A percentile compares a stretch with the other conserved stretches of the same genome.
phyloP scores from a whole-genome alignment of 2,888 invertebrate species.

The Phasia obesa region DNA sequence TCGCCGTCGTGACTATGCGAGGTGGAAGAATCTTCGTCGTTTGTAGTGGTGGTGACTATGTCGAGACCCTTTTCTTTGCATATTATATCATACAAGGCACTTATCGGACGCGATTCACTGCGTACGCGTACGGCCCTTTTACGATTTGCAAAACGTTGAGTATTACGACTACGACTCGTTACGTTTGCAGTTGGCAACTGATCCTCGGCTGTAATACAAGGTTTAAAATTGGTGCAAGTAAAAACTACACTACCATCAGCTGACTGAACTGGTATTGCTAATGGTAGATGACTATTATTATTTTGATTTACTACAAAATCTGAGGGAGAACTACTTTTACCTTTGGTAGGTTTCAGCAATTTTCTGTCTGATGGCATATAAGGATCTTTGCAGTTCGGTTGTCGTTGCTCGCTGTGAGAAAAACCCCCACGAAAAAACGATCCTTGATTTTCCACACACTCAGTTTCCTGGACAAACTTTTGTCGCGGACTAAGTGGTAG shows the following conservation, averaged over 20 bases:
- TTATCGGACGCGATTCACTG: conserved; percentile 82
- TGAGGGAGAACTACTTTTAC: conserved; percentile 73
- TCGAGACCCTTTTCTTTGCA: conserved; percentile 82
- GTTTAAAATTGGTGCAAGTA: conserved; percentile 70
- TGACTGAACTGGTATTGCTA: conserved; percentile 37
- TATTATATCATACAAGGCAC: conserved; percentile 82
- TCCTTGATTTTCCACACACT: conserved; percentile 15
- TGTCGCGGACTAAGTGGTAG: conserved; percentile 73
- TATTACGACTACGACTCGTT: conserved; percentile 75
- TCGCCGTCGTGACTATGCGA: conserved; percentile 63
- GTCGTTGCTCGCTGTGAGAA: conserved; percentile 62
- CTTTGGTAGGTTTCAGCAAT: conserved; percentile 78
- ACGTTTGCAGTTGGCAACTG: conserved; percentile 26
- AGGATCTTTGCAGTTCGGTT: conserved; percentile 60
- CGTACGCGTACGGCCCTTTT: conserved; percentile 81
- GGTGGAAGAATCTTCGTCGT: conserved; percentile 73
- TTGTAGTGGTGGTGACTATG: conserved; percentile 75
- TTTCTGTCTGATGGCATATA: conserved; percentile 75
- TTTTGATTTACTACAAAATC: conserved; percentile 41
- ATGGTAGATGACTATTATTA: conserved; percentile 49
- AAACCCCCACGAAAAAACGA: conserved; percentile 72
- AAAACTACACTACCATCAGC: conserved; percentile 75
- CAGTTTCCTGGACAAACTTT: conserved; percentile 36
- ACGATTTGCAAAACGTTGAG: conserved; percentile 79
- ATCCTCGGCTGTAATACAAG: conserved; percentile 38